These are phyloP conservation scores for Aphaenogaster rudis DNA, from an alignment of 1,140 invertebrate genomes.

Conservation along the genomic window DNA sequence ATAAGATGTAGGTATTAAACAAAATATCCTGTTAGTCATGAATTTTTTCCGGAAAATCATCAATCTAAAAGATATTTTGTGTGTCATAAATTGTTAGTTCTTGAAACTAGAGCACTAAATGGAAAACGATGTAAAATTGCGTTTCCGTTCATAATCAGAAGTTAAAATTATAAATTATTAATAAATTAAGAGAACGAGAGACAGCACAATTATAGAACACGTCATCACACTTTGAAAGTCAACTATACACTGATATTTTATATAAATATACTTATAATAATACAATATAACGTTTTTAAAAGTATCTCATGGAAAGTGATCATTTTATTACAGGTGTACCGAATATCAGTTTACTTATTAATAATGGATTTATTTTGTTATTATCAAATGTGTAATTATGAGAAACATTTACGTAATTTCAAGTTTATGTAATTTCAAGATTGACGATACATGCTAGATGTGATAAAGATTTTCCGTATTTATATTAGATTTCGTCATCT, in stretches of 20 bases:
- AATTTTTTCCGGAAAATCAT: too few relatives aligned
- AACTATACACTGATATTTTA: not conserved
- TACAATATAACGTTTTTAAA: not conserved
- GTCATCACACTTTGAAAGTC: too few relatives aligned
- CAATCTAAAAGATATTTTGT: too few relatives aligned
- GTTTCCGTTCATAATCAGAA: too few relatives aligned
- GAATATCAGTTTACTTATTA: not conserved
- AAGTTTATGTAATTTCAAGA: conserved; percentile 2
- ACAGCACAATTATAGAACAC: too few relatives aligned
- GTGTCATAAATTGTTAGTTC: too few relatives aligned
- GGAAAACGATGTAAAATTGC: too few relatives aligned
- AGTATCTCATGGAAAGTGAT: not conserved
- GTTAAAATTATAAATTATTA: too few relatives aligned
- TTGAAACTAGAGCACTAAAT: too few relatives aligned
- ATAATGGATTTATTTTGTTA: not conserved
- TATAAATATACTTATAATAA: not conserved
- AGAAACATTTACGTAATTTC: not conserved
- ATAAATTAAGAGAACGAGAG: too few relatives aligned
- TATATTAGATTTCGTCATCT: not conserved
- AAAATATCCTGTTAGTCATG: too few relatives aligned
- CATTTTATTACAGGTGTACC: not conserved
- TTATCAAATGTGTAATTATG: not conserved
- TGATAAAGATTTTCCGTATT: not conserved
- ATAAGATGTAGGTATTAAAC: too few relatives aligned
- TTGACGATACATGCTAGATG: not conserved